Conservation (phyloP, 37 sponge, comb jelly and placozoan species). For the Beroe ovata region DNA sequence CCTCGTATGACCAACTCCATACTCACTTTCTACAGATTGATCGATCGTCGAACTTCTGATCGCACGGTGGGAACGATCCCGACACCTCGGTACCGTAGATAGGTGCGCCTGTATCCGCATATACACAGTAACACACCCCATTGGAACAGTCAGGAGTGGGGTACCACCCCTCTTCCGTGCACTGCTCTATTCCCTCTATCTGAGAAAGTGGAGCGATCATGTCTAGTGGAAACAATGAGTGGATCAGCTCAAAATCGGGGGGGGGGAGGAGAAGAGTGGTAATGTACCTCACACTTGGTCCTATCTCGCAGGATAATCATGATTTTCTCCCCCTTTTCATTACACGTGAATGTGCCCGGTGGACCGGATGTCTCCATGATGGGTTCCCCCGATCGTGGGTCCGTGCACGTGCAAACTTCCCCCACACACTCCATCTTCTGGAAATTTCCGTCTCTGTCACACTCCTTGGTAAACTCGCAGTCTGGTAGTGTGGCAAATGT, state of each 20-base stretch:
- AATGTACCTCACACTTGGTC: conserved; percentile 54
- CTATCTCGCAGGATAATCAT: conserved; percentile 41
- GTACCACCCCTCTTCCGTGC: conserved; percentile 61
- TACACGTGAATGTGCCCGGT: conserved; percentile 28
- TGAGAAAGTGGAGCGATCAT: background rate
- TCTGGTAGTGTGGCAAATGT: conserved; percentile 26
- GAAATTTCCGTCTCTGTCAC: conserved; percentile 57
- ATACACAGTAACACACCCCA: conserved; percentile 65
- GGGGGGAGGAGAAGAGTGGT: no score
- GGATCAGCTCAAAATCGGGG: no score
- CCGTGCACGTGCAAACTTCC: conserved; percentile 19
- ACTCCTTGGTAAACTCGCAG: conserved; percentile 48
- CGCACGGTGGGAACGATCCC: conserved; percentile 18
- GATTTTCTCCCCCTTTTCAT: conserved; percentile 52
- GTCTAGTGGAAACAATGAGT: no score
- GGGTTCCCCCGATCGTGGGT: conserved; percentile 7
- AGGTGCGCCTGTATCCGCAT: conserved; percentile 23
- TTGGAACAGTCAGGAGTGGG: conserved; percentile 46
- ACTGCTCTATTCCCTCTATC: conserved; percentile 41
- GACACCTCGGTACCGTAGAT: conserved; percentile 59
- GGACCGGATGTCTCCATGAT: background rate
- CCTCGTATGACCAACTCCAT: no score
- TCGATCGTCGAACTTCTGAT: conserved; percentile 37
- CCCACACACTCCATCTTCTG: conserved; percentile 58
- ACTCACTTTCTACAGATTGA: conserved; percentile 43